Percentiles rank a stretch among this genome's conserved stretches.
Conservation (phyloP, 2,888 invertebrate species). For the Lathronympha strigana region DNA sequence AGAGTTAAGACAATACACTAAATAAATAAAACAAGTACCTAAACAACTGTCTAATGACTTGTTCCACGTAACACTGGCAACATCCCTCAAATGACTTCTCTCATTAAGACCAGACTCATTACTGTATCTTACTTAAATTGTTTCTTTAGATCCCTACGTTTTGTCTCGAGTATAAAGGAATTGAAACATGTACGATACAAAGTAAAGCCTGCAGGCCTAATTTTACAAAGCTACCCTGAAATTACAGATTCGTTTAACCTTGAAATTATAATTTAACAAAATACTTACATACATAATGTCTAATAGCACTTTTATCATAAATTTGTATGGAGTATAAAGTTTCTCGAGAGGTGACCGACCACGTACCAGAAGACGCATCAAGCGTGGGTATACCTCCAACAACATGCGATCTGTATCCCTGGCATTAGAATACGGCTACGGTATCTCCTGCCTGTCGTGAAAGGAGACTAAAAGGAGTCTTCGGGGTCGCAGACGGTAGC, state of each 20-base stretch:
- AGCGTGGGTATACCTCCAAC: no score
- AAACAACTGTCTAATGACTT: slow-evolving; percentile 12
- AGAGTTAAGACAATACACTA: background rate
- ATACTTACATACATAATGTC: background rate
- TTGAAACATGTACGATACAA: background rate
- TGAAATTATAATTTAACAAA: background rate
- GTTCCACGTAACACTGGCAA: background rate
- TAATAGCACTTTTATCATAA: no score
- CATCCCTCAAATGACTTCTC: slow-evolving; percentile 7
- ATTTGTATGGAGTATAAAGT: no score
- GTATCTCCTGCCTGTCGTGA: no score
- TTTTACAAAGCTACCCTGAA: background rate
- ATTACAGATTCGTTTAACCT: background rate
- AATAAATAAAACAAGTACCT: background rate
- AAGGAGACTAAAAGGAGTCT: no score
- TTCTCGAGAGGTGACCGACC: no score
- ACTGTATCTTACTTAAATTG: slow-evolving; percentile 25
- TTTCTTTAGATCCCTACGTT: slow-evolving; percentile 6
- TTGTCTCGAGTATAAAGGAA: slow-evolving; percentile 10
- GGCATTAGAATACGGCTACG: no score
- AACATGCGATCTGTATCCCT: no score
- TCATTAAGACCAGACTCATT: slow-evolving; percentile 28
- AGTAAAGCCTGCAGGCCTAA: slow-evolving; percentile 1
- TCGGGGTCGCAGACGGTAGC: no score
- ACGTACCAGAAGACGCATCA: no score